Percentiles rank a stretch among this genome's conserved stretches.
Conservation (phyloP, 2,113 vertebrate species). For the Mastomys natalensis region DNA sequence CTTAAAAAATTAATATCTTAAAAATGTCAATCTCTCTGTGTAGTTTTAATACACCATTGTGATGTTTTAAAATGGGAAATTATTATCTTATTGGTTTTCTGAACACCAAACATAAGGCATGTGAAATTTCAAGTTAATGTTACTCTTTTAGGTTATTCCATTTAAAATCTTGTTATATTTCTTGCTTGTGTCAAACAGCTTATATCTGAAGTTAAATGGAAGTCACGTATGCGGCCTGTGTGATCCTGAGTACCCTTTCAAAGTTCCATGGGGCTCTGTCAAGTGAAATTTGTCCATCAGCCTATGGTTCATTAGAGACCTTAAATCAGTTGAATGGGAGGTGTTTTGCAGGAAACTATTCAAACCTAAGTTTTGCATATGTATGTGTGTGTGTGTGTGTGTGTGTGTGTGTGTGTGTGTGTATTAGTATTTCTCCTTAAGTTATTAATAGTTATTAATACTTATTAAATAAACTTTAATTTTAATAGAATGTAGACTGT, state of each 20-base stretch:
- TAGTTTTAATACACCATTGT: constrained; percentile 48
- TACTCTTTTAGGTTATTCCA: constrained; percentile 74
- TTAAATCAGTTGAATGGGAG: constrained; percentile 90
- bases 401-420: too few species aligned
- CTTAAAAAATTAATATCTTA: constrained; percentile 16
- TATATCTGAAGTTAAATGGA: constrained; percentile 83
- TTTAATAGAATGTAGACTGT: too few species aligned
- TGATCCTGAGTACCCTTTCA: constrained; percentile 83
- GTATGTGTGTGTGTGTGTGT: too few species aligned
- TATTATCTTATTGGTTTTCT: constrained; percentile 73
- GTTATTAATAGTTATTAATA: too few species aligned
- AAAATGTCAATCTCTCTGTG: constrained; percentile 59
- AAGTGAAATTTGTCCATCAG: constrained; percentile 88
- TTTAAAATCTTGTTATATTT: constrained; percentile 80
- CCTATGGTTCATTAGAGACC: constrained; percentile 89
- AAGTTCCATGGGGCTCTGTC: constrained; percentile 82
- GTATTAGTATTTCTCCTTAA: too few species aligned
- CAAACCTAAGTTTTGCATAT: constrained; percentile 87
- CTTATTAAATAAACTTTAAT: too few species aligned
- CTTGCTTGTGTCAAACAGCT: constrained; percentile 77
- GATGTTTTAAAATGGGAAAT: constrained; percentile 62
- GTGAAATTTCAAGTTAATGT: constrained; percentile 71
- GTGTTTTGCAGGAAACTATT: constrained; percentile 85
- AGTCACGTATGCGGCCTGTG: constrained; percentile 79
- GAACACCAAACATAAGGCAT: constrained; percentile 70